Conservation (phyloP, 1,140 invertebrate species). For the Orius laevigatus region DNA sequence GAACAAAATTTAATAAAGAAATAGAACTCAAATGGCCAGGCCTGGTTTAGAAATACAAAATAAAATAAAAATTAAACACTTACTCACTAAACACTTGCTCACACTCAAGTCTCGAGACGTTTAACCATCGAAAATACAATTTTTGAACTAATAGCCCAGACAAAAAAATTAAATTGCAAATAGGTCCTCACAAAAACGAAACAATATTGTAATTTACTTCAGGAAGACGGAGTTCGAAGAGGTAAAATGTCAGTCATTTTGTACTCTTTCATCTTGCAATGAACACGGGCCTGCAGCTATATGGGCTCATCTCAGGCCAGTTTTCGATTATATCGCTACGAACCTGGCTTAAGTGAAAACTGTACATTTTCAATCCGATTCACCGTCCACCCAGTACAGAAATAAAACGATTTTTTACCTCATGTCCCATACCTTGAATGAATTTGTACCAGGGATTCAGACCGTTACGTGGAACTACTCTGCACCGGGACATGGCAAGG, state of each 20-base stretch:
- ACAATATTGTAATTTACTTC: too few species aligned
- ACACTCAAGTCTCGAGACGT: too few species aligned
- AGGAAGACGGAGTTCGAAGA: conserved; percentile 1
- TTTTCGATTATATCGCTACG: conserved; percentile 15
- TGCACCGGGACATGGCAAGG: conserved; percentile 25
- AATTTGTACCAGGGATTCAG: neutral
- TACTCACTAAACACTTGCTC: too few species aligned
- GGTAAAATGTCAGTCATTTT: conserved; percentile 22
- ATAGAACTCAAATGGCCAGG: too few species aligned
- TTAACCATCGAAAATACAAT: too few species aligned
- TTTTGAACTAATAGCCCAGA: too few species aligned
- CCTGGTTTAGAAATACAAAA: too few species aligned
- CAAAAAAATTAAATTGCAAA: too few species aligned
- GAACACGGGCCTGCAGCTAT: conserved; percentile 24
- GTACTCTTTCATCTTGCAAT: conserved; percentile 25
- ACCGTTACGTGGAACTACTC: conserved; percentile 24
- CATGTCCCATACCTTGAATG: neutral
- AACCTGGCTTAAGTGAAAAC: conserved; percentile 1
- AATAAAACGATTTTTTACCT: conserved; percentile 16
- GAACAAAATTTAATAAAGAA: too few species aligned
- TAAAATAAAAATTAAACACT: too few species aligned
- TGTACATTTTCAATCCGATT: conserved; percentile 13
- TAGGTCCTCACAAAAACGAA: too few species aligned
- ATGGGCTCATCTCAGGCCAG: conserved; percentile 24
- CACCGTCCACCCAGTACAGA: conserved; percentile 13